Base-by-base conservation (phyloP, 2,888 invertebrate genomes). In the Tachina lurida region DNA sequence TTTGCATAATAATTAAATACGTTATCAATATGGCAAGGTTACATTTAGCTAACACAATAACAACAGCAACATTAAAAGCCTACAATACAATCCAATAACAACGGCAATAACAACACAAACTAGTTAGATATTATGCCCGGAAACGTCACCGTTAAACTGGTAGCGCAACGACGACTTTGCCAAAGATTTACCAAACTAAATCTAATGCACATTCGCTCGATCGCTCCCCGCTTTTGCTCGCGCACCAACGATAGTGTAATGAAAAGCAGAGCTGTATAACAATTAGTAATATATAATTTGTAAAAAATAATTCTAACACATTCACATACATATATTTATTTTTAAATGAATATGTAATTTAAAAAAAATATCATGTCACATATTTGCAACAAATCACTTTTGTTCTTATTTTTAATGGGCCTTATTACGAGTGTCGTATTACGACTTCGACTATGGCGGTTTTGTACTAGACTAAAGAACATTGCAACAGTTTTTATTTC, bases 1-100 rank as follows among this genome's bases (percentile, higher is more conserved):
- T 92, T 92, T 92, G 92, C 92, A 92, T 92, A 92, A 92, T 92
- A 91, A 92, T 91, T 91, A 91, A 91, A 91, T 88, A 89, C 89
- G 76, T 78, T 83, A 54, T 79, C 43, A 81, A 86, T 86, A 86
- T 86, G 85, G 85, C 85, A 86, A 86, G 85, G 85, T 86, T 86
- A 78, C 85, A 74, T 82, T 86, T 78, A 75, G 67, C 19, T 78
- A n/a, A 56, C 67, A 68, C 68, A 74, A 43, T 31, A 81, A 60
- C 58, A 58, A 68, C 22, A 78, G 45, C 63, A 78, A 62, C 70
- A 74, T 58, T n/a, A 41, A 70, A 31, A 52, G 3, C 67, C 31
- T 39, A 52, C 74, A 60, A 67, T 19, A 43, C 63, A 56, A 76
- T 45, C 31, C 70, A 49, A 76, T 39, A 65, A 41, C 74, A 63